A percentile compares a stretch with the other conserved stretches of the same genome.
Conservation (phyloP, 2,888 invertebrate species). For the Auanema sp. region DNA sequence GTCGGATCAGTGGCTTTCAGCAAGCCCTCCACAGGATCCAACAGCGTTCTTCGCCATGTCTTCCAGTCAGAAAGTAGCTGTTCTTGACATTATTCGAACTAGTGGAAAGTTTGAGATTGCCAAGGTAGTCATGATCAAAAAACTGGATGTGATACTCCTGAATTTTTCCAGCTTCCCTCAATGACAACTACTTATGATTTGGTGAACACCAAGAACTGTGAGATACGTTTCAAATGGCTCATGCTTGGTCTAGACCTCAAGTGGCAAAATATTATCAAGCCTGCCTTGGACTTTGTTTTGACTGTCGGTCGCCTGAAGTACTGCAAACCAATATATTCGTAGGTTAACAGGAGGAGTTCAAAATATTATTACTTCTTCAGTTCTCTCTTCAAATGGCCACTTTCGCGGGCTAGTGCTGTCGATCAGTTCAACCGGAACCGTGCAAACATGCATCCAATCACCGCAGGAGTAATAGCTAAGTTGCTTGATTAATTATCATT, state of each 20-base stretch:
- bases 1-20: constrained; percentile 28
- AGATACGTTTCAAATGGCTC: constrained; percentile 72
- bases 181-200: constrained; percentile 33
- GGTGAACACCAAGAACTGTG: constrained; percentile 34
- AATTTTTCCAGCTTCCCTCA: constrained; percentile 12
- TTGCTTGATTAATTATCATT: constrained; percentile 17
- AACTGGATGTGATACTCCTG: background rate
- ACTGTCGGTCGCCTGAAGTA: constrained; percentile 87
- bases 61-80: constrained; percentile 25
- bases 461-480: constrained; percentile 46
- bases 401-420: constrained; percentile 42
- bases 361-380: constrained; percentile 27
- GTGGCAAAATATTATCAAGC: constrained; percentile 73
- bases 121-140: constrained; percentile 4
- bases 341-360: constrained; percentile 52
- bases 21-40: constrained; percentile 7
- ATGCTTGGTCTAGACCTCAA: constrained; percentile 77
- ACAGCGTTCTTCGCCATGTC: constrained; percentile 14
- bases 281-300: constrained; percentile 78
- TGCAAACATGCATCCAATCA: constrained; percentile 58
- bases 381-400: constrained; percentile 51
- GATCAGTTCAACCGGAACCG: constrained; percentile 49
- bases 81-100: constrained; percentile 31
- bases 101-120: constrained; percentile 20
- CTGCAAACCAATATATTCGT: constrained; percentile 82